Base-by-base conservation (phyloP, 2,797 vertebrate species). In the Cirrhinus mrigala region DNA sequence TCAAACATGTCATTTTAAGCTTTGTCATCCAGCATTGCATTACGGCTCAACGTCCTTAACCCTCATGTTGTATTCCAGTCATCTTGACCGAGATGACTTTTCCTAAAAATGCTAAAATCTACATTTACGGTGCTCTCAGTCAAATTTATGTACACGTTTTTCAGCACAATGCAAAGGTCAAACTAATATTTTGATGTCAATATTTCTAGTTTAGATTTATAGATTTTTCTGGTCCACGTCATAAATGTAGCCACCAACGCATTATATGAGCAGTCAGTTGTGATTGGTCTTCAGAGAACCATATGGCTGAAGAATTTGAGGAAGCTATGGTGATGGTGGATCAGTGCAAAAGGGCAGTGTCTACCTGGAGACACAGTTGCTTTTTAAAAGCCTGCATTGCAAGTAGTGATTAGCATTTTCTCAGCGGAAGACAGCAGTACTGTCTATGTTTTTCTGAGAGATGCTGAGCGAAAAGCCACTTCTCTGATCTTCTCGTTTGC, bases 361-460 rank as follows among this genome's bases (percentile, higher is more conserved):
- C 24, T 66, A 66, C 79, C 56, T 79, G 82, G 74, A 87, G 80
- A 86, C 75, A 83, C 82, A 82, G 71, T 60, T 86, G 66, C 66
- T 78, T 20, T 33, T 80, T 52, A 50, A 68, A 54, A 68, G 62
- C 37, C 78, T 52, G 62, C 62, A 68, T 80, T 33, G 44, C 24
- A 29, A 29, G 60, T 22, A 33, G 78, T 29, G 60, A 79, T 60
- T 79, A 48, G 40, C 24, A 79, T 79, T 79, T 79, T 79, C 44
- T 66, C 24, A 29, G 24, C 33, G 44, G n/a, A 50, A 29, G 6
- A 24, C 37, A 40, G 56, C 2, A 1, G 15, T 56, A 24, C 44
- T 22, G 58, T 14, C 24, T 29, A 20, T 48, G 14, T 8, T 64
- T 48, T 79, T 79, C 60, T 22, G 60, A 29, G 54, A 44, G 60